These are phyloP conservation scores for Sarcophaga subvicina DNA, from an alignment of 2,888 invertebrate genomes.

Conservation along the genomic window DNA sequence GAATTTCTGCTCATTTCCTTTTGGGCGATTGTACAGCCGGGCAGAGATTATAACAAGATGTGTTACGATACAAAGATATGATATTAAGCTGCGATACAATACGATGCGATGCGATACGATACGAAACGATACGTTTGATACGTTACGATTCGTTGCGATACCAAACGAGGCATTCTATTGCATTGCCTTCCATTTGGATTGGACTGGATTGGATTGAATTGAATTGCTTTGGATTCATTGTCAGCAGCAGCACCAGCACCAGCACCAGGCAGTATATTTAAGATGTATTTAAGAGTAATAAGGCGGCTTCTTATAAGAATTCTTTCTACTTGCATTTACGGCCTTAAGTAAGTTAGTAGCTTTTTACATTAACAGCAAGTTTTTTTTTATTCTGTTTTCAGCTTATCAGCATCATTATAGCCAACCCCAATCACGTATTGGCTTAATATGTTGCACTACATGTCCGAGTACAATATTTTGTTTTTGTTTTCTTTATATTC, in stretches of 20 bases:
- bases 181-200: not conserved
- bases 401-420: slow-evolving; percentile 66
- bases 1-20: slow-evolving; percentile 67
- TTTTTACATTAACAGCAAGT: slow-evolving; percentile 31
- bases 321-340: not conserved
- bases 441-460: slow-evolving; percentile 53
- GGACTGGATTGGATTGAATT: no score
- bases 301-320: slow-evolving; percentile 51
- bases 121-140: slow-evolving; percentile 21
- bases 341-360: slow-evolving; percentile 37
- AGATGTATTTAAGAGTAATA: slow-evolving; percentile 59
- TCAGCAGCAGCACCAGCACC: slow-evolving; percentile 25
- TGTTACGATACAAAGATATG: slow-evolving; percentile 54
- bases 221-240: slow-evolving; percentile 40
- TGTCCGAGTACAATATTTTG: slow-evolving; percentile 4
- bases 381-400: not conserved
- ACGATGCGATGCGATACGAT: slow-evolving; percentile 21
- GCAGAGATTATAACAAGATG: slow-evolving; percentile 56
- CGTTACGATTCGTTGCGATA: not conserved
- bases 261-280: slow-evolving; percentile 34
- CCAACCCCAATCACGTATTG: slow-evolving; percentile 68
- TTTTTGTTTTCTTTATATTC: not conserved
- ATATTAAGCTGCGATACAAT: slow-evolving; percentile 39
- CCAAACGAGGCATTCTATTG: not conserved
- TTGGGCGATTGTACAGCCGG: slow-evolving; percentile 45